Conservation (phyloP, 2,113 vertebrate genomes). For the Apodemus speciosus region DNA sequence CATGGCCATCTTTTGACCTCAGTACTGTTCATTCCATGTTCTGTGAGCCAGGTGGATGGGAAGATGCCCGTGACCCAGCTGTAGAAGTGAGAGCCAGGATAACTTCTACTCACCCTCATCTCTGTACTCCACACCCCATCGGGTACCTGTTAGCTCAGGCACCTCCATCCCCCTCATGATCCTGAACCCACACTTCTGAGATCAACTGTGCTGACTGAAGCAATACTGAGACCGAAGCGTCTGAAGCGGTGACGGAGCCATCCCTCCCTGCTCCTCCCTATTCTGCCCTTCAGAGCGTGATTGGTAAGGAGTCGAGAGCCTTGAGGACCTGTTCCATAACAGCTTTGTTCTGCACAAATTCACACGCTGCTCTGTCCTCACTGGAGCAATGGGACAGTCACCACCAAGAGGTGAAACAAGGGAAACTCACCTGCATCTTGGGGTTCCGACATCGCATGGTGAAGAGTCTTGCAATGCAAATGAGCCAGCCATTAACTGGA, state of each 20-base stretch:
- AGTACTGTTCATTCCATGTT: neutral
- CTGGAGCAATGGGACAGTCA: neutral
- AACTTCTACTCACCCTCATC: neutral
- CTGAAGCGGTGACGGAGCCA: neutral
- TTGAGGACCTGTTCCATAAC: neutral
- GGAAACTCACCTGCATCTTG: neutral
- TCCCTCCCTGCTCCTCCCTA: neutral
- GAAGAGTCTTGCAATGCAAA: neutral
- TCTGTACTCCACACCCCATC: neutral
- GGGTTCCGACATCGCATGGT: neutral
- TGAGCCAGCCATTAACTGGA: neutral
- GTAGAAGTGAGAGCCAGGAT: neutral
- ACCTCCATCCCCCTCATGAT: neutral
- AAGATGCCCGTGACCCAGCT: neutral
- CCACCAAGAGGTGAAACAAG: neutral
- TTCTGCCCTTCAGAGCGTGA: neutral
- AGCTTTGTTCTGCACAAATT: neutral
- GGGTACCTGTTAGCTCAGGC: neutral
- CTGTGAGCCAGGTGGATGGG: neutral
- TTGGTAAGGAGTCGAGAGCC: neutral
- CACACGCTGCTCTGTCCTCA: neutral
- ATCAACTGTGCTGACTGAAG: neutral
- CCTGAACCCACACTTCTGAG: neutral
- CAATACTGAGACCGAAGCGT: neutral
- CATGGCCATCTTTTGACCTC: neutral